Base-by-base conservation (phyloP, 37 sponge, comb jelly and placozoan genomes). In the Axinella damicornis region DNA sequence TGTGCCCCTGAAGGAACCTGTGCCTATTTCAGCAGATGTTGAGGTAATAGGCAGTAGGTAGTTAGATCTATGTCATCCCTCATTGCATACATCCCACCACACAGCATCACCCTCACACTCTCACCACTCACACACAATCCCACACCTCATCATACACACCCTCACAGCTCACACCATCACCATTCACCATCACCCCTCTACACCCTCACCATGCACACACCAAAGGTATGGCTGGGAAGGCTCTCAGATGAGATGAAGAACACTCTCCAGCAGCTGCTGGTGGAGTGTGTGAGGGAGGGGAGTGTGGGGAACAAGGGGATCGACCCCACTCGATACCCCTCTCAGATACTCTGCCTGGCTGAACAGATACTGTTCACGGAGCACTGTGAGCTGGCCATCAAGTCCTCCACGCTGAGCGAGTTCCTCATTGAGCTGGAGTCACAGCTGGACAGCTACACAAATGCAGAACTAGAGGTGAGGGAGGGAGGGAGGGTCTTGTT, bases 311-410 rank as follows among this genome's bases (percentile, higher is more conserved):
- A 52, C 4, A 63, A 69, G 34, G 77, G 80, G 35, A 69, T 90
- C 30, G 69, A 94, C 78, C 98, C 98, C 19, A 46, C 57, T 36
- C 58, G 90, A 55, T 97, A 89, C 70, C 98, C 98, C 6, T 95
- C 94, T 15, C 96, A 98, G 83, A 79, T 97, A 9, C 89, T 99
- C n/a, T 92, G 96, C 58, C 53, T 99, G 64, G 79, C 96, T 14
- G 97, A 99, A 61, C 76, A 88, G 76, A 86, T 99, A 14, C 80
- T 94, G 55, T 99, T 99, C 83, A 99, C 97, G 38, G 88, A 95
- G 71, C 69, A 96, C 12, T 99, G 99, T 83, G 97, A 99, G 86
- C 79, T 88, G 54, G 99, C 99, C 57, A 94, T 99, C 53, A 28
- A 25, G 27, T 52, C 66, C 0, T 82, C 83, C 25, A 62, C 77